A percentile compares a stretch with the other conserved stretches of the same genome.
Conservation (phyloP, 2,113 vertebrate species). For the Pteropus alecto region DNA sequence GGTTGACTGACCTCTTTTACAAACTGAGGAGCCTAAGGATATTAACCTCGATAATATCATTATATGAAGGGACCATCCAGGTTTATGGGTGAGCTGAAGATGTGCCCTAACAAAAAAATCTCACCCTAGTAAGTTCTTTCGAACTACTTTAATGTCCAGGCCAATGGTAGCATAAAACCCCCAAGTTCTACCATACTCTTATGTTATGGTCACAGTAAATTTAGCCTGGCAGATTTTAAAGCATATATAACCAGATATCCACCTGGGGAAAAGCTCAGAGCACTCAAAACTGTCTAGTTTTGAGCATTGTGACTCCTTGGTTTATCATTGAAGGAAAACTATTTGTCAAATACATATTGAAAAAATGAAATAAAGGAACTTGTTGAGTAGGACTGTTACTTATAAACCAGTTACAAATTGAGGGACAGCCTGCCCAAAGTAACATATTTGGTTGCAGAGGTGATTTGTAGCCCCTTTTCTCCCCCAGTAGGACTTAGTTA, state of each 20-base stretch:
- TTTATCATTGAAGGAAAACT: conserved; percentile 38
- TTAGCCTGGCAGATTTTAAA: neutral
- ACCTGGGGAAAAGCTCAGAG: neutral
- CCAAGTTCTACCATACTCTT: neutral
- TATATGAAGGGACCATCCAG: neutral
- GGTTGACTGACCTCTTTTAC: neutral
- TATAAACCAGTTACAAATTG: neutral
- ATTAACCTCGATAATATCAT: neutral
- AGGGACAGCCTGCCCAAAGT: neutral
- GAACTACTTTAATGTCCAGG: neutral
- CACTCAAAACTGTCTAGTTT: neutral
- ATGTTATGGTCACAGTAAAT: neutral
- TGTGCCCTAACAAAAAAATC: neutral
- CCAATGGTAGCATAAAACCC: neutral
- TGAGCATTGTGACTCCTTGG: conserved; percentile 2
- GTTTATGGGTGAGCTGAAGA: neutral
- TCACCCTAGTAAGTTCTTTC: neutral
- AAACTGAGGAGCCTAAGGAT: neutral
- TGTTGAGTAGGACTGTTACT: neutral
- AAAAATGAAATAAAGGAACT: neutral
- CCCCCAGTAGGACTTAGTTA: neutral
- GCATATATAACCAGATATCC: neutral
- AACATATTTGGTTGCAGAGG: neutral
- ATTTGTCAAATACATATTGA: neutral
- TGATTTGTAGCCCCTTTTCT: neutral